Conservation (phyloP, 2,888 invertebrate genomes). For the Cosmia trapezina region DNA sequence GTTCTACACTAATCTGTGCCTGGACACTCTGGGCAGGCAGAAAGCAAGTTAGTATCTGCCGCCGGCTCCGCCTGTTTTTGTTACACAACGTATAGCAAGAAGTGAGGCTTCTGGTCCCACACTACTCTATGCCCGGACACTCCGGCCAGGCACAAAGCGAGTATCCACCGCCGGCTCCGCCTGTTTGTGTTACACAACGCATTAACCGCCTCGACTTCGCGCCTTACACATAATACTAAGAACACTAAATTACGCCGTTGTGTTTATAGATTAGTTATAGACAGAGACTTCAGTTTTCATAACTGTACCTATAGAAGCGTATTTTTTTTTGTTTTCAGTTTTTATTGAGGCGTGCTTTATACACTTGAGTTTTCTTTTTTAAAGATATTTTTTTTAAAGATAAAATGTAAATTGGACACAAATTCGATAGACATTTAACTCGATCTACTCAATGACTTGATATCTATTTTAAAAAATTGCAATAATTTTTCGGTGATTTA, state of each 20-base stretch:
- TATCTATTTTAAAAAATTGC: too few species aligned
- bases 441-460: too few species aligned
- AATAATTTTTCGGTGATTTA: too few species aligned
- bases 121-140: not conserved
- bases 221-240: slow-evolving; percentile 76
- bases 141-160: slow-evolving; percentile 60
- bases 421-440: too few species aligned
- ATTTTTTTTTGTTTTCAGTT: too few species aligned
- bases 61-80: slow-evolving; percentile 68
- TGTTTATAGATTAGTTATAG: slow-evolving; percentile 63
- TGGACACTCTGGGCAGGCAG: slow-evolving; percentile 41
- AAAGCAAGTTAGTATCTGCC: slow-evolving; percentile 66
- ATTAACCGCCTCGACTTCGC: slow-evolving; percentile 71
- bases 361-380: too few species aligned
- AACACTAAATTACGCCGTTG: slow-evolving; percentile 80
- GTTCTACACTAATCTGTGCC: not conserved
- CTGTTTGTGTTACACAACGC: slow-evolving; percentile 76
- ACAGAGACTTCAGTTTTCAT: slow-evolving; percentile 55
- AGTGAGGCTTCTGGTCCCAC: slow-evolving; percentile 17
- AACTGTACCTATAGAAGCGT: too few species aligned
- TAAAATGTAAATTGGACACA: too few species aligned
- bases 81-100: slow-evolving; percentile 68
- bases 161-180: slow-evolving; percentile 62
- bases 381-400: too few species aligned
- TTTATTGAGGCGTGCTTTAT: too few species aligned